Conservation (phyloP, 2,113 vertebrate genomes). For the Rallus limicola region DNA sequence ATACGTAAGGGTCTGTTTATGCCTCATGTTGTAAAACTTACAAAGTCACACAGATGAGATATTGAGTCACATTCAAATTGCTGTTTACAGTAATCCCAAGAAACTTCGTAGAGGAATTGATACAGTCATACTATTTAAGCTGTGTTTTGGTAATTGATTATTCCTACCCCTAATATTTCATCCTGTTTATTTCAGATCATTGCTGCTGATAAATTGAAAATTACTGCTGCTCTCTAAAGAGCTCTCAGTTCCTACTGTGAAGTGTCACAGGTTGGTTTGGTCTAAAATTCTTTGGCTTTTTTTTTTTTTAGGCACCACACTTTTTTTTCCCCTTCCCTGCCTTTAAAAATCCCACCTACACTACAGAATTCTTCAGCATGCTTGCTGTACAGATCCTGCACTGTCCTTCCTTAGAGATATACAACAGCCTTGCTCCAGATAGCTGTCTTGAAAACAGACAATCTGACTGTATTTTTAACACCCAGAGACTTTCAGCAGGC, state of each 20-base stretch:
- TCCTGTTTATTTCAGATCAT: not conserved
- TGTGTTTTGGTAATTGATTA: not conserved
- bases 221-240: not conserved
- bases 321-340: not conserved
- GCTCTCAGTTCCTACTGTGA: not conserved
- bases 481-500: not conserved
- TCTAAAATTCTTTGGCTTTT: not conserved
- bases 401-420: not conserved
- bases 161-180: not conserved
- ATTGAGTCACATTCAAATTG: not conserved
- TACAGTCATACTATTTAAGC: not conserved
- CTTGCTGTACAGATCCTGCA: not conserved
- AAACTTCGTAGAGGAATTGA: not conserved
- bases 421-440: not conserved
- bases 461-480: not conserved
- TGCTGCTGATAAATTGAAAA: not conserved
- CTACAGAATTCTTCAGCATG: not conserved
- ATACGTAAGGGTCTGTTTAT: not conserved
- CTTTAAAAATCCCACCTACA: not conserved
- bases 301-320: not conserved
- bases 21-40: not conserved
- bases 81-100: not conserved
- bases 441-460: not conserved
- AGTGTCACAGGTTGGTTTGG: not conserved
- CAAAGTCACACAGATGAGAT: not conserved